A percentile compares a stretch with the other conserved stretches of the same genome.
These are phyloP conservation scores for Meteorus cinctellus DNA, from an alignment of 2,888 invertebrate genomes.

Conservation along the genomic window DNA sequence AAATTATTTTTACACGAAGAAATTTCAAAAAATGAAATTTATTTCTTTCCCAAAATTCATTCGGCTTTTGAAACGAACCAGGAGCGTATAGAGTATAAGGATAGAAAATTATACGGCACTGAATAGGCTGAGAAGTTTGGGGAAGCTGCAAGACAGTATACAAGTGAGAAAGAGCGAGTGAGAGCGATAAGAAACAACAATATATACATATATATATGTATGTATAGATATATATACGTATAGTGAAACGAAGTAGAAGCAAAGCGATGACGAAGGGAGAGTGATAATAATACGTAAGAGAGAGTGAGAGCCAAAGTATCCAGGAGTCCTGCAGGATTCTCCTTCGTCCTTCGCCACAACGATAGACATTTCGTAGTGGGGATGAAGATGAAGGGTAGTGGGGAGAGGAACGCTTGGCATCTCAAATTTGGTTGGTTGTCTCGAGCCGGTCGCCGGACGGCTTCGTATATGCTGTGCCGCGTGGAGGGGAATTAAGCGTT, in stretches of 20 bases:
- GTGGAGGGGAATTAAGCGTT: conserved; percentile 28
- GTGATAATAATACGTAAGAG: conserved; percentile 42
- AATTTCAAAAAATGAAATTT: no score
- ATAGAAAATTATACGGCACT: no score
- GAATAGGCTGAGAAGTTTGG: neutral
- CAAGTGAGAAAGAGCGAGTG: conserved; percentile 30
- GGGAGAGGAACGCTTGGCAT: conserved; percentile 60
- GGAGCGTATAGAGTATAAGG: no score
- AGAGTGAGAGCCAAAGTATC: conserved; percentile 37
- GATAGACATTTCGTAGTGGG: conserved; percentile 53
- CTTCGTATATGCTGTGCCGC: conserved; percentile 44
- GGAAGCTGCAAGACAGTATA: neutral
- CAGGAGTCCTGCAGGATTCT: conserved; percentile 49
- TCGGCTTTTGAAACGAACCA: no score
- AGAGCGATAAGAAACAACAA: neutral
- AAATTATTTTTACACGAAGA: no score
- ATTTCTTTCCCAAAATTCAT: no score
- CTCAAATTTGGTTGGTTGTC: conserved; percentile 72
- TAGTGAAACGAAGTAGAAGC: conserved; percentile 29
- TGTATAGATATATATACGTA: neutral
- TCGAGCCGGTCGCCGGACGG: conserved; percentile 56
- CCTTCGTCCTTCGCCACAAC: conserved; percentile 47
- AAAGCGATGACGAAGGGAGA: conserved; percentile 40
- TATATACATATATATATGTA: neutral
- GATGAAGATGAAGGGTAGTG: conserved; percentile 47